These are phyloP conservation scores for Drosophila bunnanda DNA, from an alignment of 2,888 invertebrate species.

Conservation along the genomic window DNA sequence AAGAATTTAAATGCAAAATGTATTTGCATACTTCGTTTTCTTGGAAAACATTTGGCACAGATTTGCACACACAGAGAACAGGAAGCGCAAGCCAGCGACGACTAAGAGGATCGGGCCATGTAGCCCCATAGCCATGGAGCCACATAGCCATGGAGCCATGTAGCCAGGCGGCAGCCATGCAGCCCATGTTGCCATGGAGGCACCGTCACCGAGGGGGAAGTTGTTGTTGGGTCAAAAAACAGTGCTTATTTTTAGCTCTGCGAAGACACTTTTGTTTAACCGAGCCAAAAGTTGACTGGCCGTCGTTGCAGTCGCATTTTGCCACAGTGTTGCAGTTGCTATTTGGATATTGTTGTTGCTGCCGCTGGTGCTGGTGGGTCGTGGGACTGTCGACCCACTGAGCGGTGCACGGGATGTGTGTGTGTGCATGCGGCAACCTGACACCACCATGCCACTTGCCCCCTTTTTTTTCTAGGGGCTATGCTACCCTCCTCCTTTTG, in stretches of 20 bases:
- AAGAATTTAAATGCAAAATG: constrained; percentile 49
- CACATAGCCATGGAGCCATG: constrained; percentile 1
- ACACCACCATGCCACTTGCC: constrained; percentile 47
- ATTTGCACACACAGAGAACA: constrained; percentile 61
- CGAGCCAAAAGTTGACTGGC: constrained; percentile 53
- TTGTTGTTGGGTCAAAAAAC: constrained; percentile 38
- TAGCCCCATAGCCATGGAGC: neutral
- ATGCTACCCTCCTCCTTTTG: constrained; percentile 1
- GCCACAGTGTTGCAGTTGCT: constrained; percentile 14
- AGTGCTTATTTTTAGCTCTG: constrained; percentile 41
- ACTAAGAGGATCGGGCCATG: constrained; percentile 32
- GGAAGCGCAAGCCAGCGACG: constrained; percentile 53
- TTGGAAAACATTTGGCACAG: constrained; percentile 66
- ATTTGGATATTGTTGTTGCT: constrained; percentile 2
- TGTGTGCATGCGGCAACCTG: constrained; percentile 42
- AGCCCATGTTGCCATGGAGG: constrained; percentile 21
- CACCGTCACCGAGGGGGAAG: constrained; percentile 8
- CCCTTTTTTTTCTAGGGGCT: constrained; percentile 4
- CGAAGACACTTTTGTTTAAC: constrained; percentile 46
- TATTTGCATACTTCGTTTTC: constrained; percentile 49
- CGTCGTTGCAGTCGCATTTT: constrained; percentile 32
- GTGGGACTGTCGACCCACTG: constrained; percentile 41
- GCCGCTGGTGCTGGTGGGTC: constrained; percentile 25
- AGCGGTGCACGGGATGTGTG: constrained; percentile 8
- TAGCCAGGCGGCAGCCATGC: constrained; percentile 1